Evolutionary conservation across 2,797 vertebrate genomes (phyloP).

Genomic region (Pagetopsis macropterus): DNA sequence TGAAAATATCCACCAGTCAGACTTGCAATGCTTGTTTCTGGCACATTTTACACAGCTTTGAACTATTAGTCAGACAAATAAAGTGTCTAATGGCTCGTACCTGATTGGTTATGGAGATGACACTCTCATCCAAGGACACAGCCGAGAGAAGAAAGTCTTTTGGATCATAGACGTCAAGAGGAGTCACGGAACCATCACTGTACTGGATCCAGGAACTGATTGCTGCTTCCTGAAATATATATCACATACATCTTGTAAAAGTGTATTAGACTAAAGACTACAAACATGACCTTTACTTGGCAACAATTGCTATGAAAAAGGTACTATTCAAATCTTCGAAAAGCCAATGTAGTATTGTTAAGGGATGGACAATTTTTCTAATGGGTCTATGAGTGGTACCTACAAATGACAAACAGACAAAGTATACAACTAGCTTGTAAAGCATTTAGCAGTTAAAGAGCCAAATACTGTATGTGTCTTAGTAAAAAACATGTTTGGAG

Average conservation of each 20-base stretch:
- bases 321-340: neutral
- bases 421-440: neutral
- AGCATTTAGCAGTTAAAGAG: too few relatives aligned
- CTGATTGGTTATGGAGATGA: conserved; percentile 89
- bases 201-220: conserved; percentile 95
- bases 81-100: conserved; percentile 34
- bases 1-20: neutral
- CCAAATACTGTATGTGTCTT: too few relatives aligned
- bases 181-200: conserved; percentile 94
- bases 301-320: neutral
- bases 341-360: neutral
- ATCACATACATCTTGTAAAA: neutral
- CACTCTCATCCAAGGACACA: conserved; percentile 90
- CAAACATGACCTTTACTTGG: neutral
- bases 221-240: conserved; percentile 87
- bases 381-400: neutral
- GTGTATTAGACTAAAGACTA: neutral
- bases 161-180: conserved; percentile 93
- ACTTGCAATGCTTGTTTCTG: neutral
- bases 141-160: conserved; percentile 92
- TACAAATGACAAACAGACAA: neutral
- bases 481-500: too few relatives aligned
- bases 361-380: neutral
- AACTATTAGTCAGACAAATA: neutral
- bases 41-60: neutral